These are phyloP conservation scores for Benthosema pterotum DNA, from an alignment of 2,797 vertebrate genomes.

Conservation along the genomic window DNA sequence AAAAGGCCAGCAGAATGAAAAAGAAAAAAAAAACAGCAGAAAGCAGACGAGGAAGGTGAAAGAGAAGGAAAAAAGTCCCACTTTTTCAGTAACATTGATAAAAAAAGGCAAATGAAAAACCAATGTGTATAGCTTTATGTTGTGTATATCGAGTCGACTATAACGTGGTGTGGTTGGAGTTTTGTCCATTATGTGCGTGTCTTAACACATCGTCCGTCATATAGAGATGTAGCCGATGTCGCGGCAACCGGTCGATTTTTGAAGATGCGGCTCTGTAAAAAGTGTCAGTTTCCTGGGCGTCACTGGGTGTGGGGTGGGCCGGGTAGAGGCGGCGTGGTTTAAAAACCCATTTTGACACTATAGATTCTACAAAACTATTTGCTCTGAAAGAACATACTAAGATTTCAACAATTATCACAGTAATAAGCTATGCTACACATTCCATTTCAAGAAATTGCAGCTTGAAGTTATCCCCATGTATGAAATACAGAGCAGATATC, in stretches of 20 bases:
- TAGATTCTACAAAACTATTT: no score
- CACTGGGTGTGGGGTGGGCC: conserved; percentile 35
- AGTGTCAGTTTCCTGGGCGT: conserved; percentile 45
- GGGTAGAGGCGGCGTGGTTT: conserved; percentile 47
- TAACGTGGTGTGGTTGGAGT: background rate
- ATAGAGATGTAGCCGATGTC: conserved; percentile 23
- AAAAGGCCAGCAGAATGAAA: background rate
- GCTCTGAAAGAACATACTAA: no score
- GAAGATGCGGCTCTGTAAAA: conserved; percentile 31
- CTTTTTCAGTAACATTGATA: conserved; percentile 37
- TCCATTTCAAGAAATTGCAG: no score
- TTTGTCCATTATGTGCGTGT: conserved; percentile 3
- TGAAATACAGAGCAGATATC: background rate
- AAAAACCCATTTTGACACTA: no score
- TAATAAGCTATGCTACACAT: no score
- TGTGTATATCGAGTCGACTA: conserved; percentile 12
- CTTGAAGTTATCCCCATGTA: background rate
- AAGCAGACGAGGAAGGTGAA: conserved; percentile 30
- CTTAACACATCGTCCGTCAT: no score
- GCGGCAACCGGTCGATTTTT: conserved; percentile 29
- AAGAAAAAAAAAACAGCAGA: conserved; percentile 40
- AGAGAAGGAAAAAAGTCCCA: conserved; percentile 24
- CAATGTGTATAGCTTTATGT: conserved; percentile 2
- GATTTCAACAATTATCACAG: no score
- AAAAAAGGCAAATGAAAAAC: conserved; percentile 31